A percentile compares a stretch with the other conserved stretches of the same genome.
phyloP scores from a whole-genome alignment of 2,797 vertebrate genomes.

The Dendrocincla fuliginosa region DNA sequence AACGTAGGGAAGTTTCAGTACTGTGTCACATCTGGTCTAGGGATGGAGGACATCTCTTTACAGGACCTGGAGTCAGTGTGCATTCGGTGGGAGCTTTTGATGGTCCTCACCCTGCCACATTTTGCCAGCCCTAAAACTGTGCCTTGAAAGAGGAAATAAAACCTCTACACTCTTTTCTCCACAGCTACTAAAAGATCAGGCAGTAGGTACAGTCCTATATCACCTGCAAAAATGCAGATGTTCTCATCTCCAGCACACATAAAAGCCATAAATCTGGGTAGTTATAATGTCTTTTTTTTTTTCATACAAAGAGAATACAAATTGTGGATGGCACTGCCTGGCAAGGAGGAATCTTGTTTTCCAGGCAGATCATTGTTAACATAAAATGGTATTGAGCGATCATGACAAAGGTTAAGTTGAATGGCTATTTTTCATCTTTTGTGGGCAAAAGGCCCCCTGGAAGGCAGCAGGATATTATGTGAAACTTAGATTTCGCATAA shows the following conservation, averaged over 20 bases:
- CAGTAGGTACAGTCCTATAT: background rate
- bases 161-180: background rate
- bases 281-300: background rate
- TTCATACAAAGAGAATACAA: background rate
- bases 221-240: constrained; percentile 35
- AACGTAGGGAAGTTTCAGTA: background rate
- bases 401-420: background rate
- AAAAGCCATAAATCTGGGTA: constrained; percentile 18
- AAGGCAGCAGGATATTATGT: background rate
- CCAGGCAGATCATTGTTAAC: background rate
- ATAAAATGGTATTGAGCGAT: background rate
- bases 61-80: background rate
- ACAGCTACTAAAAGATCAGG: background rate
- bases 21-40: background rate
- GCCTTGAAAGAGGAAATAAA: constrained; percentile 5
- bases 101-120: background rate
- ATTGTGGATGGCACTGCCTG: background rate
- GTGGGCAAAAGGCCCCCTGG: background rate
- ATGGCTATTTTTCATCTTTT: background rate
- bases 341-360: background rate
- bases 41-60: background rate
- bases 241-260: background rate
- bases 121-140: background rate
- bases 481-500: background rate
- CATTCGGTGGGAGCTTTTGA: background rate